Percentiles rank a stretch among this genome's conserved stretches.
Conservation (phyloP, 2,797 vertebrate species). For the Perodicticus potto region DNA sequence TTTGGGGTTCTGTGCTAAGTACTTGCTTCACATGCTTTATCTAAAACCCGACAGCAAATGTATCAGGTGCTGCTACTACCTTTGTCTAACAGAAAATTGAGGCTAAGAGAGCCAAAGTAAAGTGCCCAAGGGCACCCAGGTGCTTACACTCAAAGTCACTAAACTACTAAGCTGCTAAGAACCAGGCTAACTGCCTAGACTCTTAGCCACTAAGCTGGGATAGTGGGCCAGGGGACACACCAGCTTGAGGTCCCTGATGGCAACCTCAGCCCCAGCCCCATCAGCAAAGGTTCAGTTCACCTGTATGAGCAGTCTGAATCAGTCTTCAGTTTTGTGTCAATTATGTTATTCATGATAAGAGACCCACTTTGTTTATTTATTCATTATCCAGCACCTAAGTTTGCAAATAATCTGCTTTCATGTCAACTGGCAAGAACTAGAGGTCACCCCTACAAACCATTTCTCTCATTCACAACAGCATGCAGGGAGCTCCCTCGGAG, state of each 20-base stretch:
- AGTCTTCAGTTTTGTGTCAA: fast-evolving
- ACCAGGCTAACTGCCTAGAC: not conserved
- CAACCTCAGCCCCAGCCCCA: not conserved
- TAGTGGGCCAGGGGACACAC: too few relatives aligned
- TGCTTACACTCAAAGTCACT: not conserved
- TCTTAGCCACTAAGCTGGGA: not conserved
- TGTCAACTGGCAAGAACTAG: not conserved
- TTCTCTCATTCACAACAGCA: fast-evolving
- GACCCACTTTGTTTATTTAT: not conserved
- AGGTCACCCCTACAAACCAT: not conserved
- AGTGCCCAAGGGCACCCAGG: not conserved
- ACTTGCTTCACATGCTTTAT: not conserved
- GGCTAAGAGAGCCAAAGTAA: not conserved
- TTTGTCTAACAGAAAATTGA: not conserved
- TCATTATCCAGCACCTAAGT: not conserved
- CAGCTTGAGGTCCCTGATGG: not conserved
- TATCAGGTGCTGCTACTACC: fast-evolving
- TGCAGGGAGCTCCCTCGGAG: not conserved
- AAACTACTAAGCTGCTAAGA: not conserved
- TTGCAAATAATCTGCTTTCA: not conserved
- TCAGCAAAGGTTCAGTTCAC: fast-evolving
- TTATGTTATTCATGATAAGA: not conserved
- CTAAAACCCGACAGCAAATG: not conserved
- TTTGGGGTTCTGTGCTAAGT: not conserved
- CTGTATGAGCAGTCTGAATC: not conserved